Evolutionary conservation across 2,113 vertebrate genomes (phyloP), one percentile per base, ranked within the genome.

Genomic region (Apodemus sylvaticus): DNA sequence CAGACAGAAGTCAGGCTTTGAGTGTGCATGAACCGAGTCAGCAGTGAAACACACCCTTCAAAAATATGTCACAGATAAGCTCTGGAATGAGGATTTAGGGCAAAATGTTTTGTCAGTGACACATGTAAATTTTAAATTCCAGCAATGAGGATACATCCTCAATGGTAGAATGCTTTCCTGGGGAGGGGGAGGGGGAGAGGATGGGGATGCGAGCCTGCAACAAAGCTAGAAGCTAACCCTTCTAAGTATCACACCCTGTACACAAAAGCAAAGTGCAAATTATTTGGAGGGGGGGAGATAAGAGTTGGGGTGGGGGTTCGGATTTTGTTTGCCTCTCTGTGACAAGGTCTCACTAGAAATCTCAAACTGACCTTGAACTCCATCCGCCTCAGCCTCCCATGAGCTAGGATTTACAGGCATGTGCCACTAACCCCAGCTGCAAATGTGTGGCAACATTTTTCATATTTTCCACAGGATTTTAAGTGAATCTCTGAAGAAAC

Each of bases 401-500:
- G 42, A 11, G 31, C 42, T 62, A 34, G 11, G 29, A 64, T 34
- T 34, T 60, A 62, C 7, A 90, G 39, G 8, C 1, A 45, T 64
- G 29, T 45, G 29, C 19, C 20, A n/a, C 58, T 48, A 51, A 2
- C 17, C 19, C 14, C 22, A 19, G 22, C 60, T 51, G 51, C 53
- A 90, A 92, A 93, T 62, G 70, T 86, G 22, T 29, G 85, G 53
- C 26, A 95, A 73, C 16, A 85, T 64, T 93, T 94, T 94, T 89
- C 51, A 81, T 68, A 78, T 53, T 88, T 89, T 62, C 86, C 74
- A 95, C 31, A 60, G 87, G 90, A 92, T 82, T 86, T 74, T 82
- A 93, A 92, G 55, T 60, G 58, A 95, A n/a, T 64, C 82, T 91
- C 88, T 94, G 19, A 24, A 86, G 64, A 85, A 91, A 95, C 76